Evolutionary conservation across 2,113 vertebrate genomes (phyloP).

Genomic region (Chionomys nivalis): DNA sequence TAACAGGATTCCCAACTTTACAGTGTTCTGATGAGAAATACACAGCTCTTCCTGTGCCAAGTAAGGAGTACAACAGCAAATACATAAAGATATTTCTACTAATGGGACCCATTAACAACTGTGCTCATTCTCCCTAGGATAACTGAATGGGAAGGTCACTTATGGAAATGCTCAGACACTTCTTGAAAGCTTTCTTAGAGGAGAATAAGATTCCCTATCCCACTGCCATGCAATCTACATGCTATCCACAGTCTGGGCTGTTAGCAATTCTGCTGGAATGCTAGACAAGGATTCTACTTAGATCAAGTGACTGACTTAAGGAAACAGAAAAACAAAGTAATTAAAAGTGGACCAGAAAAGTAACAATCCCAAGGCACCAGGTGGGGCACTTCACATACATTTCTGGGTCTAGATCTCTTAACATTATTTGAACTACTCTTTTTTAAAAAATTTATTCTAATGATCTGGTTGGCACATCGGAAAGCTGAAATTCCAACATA

Average conservation of each 20-base stretch:
- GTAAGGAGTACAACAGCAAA: neutral
- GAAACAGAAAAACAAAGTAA: neutral
- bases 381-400: neutral
- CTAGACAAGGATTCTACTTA: neutral
- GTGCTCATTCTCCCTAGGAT: neutral
- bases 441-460: neutral
- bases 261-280: neutral
- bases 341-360: neutral
- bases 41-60: neutral
- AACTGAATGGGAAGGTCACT: neutral
- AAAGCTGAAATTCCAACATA: neutral
- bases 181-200: neutral
- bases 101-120: neutral
- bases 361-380: neutral
- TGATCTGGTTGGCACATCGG: neutral
- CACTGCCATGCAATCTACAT: neutral
- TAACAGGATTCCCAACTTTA: neutral
- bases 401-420: neutral
- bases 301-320: neutral
- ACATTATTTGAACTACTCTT: neutral
- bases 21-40: neutral
- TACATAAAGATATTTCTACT: neutral
- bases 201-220: neutral
- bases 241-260: neutral
- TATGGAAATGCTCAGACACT: neutral